Evolutionary conservation across 1,140 invertebrate species (phyloP), one percentile per base, ranked within the genome.

Genomic region (Drusus annulatus): DNA sequence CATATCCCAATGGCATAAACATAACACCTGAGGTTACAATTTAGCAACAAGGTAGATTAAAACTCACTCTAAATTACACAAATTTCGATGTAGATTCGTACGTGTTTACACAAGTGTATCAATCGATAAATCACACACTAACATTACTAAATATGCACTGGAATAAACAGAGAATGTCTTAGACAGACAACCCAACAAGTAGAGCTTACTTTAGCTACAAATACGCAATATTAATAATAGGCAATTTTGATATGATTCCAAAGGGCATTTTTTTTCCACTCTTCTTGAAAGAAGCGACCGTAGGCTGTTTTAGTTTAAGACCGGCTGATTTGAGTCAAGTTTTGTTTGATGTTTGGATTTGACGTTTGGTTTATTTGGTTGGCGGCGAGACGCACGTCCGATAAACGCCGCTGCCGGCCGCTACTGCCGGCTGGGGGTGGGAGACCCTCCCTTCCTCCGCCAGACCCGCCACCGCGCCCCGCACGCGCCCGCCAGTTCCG

Each of bases 221-320:
- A 58, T 75, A 75, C 54, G 28, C 19, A 52, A 25, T 36, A 58
- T 31, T 28, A 52, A 25, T 36, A 58, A 56, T 17, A 75, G 52
- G 54, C 62, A 54, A 78, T 52, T 52, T 28, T 78, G 76, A 78
- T 78, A 78, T 78, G 76, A 78, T 78, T 68, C 21, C 45, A 50
- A 78, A 78, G 76, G 76, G 76, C 76, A 78, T 62, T 68, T 78
- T 78, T 78, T 25, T 78, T 65, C 28, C 71, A 75, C 21, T 60
- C 58, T 60, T 60, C 58, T 45, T 45, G 36, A 45, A 45, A 45
- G 36, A 45, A 45, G 36, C 36, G 36, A 45, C 13, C 36, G 36
- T 10, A 45, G 10, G 36, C 36, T 45, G 36, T 45, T 45, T 45
- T 45, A 45, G 10, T 45, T 45, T 45, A 45, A 45, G 36, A 45